These are phyloP conservation scores for Polylopha cassiicola DNA, from an alignment of 2,888 invertebrate genomes.

Conservation along the genomic window DNA sequence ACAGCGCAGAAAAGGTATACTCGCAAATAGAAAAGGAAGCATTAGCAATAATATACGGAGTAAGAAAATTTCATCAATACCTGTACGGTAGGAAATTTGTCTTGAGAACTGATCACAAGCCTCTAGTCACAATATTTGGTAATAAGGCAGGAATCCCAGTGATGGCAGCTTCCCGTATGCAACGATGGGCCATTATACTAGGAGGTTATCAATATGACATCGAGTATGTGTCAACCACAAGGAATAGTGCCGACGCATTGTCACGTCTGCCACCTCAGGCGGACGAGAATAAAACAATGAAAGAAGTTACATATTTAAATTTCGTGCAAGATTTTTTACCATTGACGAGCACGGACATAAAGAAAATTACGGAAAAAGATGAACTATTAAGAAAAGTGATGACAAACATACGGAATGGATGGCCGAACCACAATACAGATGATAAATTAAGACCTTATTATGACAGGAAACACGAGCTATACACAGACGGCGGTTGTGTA, in stretches of 20 bases:
- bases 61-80: slow-evolving; percentile 22
- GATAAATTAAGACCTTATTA: not conserved
- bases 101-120: slow-evolving; percentile 5
- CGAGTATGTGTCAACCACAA: not conserved
- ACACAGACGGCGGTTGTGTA: not conserved
- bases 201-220: slow-evolving; percentile 5
- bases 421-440: not conserved
- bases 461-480: not conserved
- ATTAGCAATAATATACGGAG: slow-evolving; percentile 17
- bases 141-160: not conserved
- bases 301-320: not conserved
- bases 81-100: slow-evolving; percentile 10
- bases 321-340: slow-evolving; percentile 3
- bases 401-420: not conserved
- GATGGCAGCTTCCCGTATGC: too few species aligned
- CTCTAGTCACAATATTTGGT: slow-evolving; percentile 12
- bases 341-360: not conserved
- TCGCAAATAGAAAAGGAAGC: slow-evolving; percentile 23
- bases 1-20: slow-evolving; percentile 11
- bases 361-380: not conserved
- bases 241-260: not conserved
- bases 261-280: not conserved
- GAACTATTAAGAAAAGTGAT: not conserved
- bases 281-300: too few species aligned
- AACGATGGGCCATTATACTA: not conserved